phyloP scores from a whole-genome alignment of 2,797 vertebrate genomes.

The Lepus oiostolus region DNA sequence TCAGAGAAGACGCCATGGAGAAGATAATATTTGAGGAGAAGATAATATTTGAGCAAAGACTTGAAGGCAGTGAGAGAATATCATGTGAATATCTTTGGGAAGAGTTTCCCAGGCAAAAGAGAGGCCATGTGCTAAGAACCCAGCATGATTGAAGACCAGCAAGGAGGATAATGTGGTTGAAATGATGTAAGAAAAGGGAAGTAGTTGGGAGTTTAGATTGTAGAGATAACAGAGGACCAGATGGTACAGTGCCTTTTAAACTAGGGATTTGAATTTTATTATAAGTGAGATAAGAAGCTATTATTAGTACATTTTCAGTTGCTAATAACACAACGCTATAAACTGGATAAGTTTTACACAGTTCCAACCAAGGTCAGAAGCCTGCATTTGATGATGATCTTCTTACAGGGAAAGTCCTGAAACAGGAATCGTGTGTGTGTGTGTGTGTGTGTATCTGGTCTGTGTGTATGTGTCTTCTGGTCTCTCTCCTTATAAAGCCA shows the following conservation, averaged over 20 bases:
- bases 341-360: no score
- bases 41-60: constrained; percentile 4
- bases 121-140: neutral
- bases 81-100: neutral
- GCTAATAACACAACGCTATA: no score
- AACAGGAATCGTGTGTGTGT: no score
- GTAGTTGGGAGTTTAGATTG: neutral
- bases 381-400: no score
- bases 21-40: constrained; percentile 17
- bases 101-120: neutral
- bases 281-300: neutral
- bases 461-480: no score
- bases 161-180: neutral
- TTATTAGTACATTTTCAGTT: neutral
- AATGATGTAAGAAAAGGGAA: neutral
- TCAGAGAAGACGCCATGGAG: neutral
- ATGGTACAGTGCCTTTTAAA: neutral
- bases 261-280: constrained; percentile 27
- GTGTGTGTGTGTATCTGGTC: no score
- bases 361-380: no score
- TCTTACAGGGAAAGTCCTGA: no score
- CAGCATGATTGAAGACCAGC: neutral
- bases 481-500: no score
- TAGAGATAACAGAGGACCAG: neutral
- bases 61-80: neutral